Evolutionary conservation across 2,888 invertebrate genomes (phyloP), one percentile per base, ranked within the genome.

Genomic region (Lysandra bellargus): DNA sequence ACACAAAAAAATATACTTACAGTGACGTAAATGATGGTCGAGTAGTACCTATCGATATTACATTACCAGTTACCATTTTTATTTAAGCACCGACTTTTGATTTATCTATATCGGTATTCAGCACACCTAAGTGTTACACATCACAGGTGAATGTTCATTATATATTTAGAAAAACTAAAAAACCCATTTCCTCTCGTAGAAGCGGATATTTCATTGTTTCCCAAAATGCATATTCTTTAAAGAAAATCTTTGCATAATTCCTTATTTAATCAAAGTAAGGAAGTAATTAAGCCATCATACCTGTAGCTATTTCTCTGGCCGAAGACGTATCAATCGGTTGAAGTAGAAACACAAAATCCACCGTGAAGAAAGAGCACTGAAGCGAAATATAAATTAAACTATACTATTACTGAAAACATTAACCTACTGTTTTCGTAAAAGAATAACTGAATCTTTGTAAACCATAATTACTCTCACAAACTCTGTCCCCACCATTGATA

Each of bases 41-140:
- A 37, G 37, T 37, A 37, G 37, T 37, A 37, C 37, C 37, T 69
- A 69, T 69, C 69, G 30, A 69, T 37, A 33, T 69, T 14, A 69
- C 14, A 69, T 14, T 69, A 76, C 57, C 33, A 77, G 23, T 53
- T 53, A 74, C n/a, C 12, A 30, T 23, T 17, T 73, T 64, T 60
- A 30, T 17, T 53, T 73, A 6, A 53, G 49, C 79, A 64, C 33
- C 79, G 14, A 53, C n/a, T 33, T 61, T 81, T 82, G 80, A 83
- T 82, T 82, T 84, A 82, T 83, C 84, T 85, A 84, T 85, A 85
- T 86, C 85, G 78, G 85, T 86, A 85, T 85, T 85, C 85, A 84
- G 84, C 83, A 83, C 86, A 85, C 82, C 83, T 83, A 85, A 86
- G 86, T 86, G 86, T 86, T 84, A 87, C 86, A 86, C 84, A 85